phyloP scores from a whole-genome alignment of 2,113 vertebrate genomes.

The Cyprinodon variegatus region DNA sequence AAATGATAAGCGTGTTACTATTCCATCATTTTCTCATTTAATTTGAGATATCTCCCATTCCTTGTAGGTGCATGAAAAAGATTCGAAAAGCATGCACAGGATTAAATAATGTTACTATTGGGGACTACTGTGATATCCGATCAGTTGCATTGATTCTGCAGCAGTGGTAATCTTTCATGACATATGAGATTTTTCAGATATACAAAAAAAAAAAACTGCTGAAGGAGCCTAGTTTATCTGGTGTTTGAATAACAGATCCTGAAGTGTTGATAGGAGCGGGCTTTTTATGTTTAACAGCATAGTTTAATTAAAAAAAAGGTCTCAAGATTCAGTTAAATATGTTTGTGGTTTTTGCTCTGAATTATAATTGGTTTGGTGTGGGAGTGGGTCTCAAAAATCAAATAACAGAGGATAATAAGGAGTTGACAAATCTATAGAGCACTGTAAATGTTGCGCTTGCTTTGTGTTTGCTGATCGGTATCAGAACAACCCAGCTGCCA shows the following conservation, averaged over 20 bases:
- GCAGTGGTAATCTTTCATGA: too few species aligned
- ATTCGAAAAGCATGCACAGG: not conserved
- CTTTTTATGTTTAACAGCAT: not conserved
- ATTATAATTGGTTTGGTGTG: conserved; percentile 9
- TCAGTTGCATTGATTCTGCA: not conserved
- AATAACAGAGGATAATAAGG: conserved; percentile 18
- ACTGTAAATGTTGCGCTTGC: conserved; percentile 21
- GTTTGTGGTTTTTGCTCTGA: conserved; percentile 12
- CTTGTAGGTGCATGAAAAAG: not conserved
- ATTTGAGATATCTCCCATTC: not conserved
- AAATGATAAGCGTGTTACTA: not conserved
- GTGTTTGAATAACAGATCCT: not conserved
- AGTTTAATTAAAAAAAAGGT: not conserved
- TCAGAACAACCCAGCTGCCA: conserved; percentile 42
- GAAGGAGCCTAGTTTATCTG: not conserved
- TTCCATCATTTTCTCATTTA: not conserved
- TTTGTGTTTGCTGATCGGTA: conserved; percentile 37
- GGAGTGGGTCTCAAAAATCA: conserved; percentile 22
- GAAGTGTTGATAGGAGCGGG: not conserved
- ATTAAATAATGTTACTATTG: not conserved
- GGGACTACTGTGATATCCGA: not conserved
- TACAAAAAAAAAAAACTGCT: not conserved
- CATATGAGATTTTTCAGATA: not conserved
- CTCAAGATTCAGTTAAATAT: not conserved
- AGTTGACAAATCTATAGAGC: conserved; percentile 14